A percentile compares a stretch with the other conserved stretches of the same genome.
These are phyloP conservation scores for Tachypleus tridentatus DNA, from an alignment of 1,140 invertebrate genomes.

Conservation along the genomic window DNA sequence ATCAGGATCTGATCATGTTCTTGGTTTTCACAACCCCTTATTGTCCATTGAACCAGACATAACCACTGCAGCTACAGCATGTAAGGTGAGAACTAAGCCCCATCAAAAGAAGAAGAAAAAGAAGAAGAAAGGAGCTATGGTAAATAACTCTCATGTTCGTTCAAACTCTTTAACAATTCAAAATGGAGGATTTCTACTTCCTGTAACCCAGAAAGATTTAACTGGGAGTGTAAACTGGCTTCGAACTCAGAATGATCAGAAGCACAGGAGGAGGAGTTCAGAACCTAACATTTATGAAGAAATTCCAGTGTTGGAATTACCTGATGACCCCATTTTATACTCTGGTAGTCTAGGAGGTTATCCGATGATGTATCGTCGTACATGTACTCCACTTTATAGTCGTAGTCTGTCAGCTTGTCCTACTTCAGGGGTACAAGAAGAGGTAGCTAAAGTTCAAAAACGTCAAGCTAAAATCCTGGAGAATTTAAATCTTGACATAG, in stretches of 20 bases:
- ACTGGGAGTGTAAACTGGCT: not conserved
- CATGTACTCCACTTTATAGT: constrained; percentile 1
- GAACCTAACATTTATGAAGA: constrained; percentile 25
- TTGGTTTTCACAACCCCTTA: constrained; percentile 24
- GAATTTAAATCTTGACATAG: constrained; percentile 70
- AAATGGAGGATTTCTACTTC: constrained; percentile 10
- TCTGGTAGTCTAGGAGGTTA: constrained; percentile 15
- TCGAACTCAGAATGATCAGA: constrained; percentile 2
- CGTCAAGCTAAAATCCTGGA: constrained; percentile 65
- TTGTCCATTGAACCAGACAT: constrained; percentile 24
- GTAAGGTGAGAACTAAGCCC: constrained; percentile 9
- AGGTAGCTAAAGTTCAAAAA: constrained; percentile 43
- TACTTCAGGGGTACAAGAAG: constrained; percentile 12
- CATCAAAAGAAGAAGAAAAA: constrained; percentile 20
- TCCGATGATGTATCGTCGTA: constrained; percentile 1
- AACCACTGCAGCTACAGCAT: constrained; percentile 11
- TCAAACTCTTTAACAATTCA: constrained; percentile 15
- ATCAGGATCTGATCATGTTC: not conserved
- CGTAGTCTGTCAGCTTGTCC: constrained; percentile 1
- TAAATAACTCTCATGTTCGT: constrained; percentile 10
- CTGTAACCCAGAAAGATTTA: not conserved
- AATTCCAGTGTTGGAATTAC: constrained; percentile 12
- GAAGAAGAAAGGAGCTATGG: constrained; percentile 16
- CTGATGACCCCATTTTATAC: constrained; percentile 12
- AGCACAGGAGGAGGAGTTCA: constrained; percentile 18